phyloP scores from a whole-genome alignment of 2,113 vertebrate genomes.

The Pipra filicauda region DNA sequence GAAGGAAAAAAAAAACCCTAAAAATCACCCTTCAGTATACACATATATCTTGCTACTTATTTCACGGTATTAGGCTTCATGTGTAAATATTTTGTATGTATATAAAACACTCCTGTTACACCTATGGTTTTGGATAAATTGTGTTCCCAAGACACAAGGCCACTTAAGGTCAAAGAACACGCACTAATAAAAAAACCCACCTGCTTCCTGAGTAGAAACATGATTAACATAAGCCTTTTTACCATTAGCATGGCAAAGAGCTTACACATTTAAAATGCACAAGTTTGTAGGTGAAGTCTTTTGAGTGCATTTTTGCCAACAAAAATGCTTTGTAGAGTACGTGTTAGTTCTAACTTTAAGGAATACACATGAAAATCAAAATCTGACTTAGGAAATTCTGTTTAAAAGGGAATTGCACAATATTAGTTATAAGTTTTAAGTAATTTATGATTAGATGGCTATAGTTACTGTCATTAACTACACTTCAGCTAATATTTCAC shows the following conservation, averaged over 20 bases:
- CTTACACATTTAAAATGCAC: neutral
- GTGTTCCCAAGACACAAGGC: neutral
- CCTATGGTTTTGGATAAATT: neutral
- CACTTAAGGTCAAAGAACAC: neutral
- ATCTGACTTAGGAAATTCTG: neutral
- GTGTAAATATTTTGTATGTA: neutral
- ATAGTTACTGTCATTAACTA: neutral
- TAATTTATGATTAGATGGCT: neutral
- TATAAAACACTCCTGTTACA: neutral
- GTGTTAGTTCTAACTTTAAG: neutral
- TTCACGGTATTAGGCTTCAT: neutral
- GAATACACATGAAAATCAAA: neutral
- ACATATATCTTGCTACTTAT: neutral
- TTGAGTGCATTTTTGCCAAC: neutral
- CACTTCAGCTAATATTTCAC: neutral
- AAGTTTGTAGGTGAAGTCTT: neutral
- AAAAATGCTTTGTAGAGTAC: neutral
- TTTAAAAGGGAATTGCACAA: neutral
- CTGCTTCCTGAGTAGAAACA: neutral
- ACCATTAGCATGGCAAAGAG: neutral
- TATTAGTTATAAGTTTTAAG: neutral
- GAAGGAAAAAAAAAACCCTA: neutral
- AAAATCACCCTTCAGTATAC: neutral
- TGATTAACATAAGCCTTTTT: neutral
- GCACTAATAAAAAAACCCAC: neutral